phyloP scores from a whole-genome alignment of 64 coral and sea anemone species.

The Pocillopora damicornis region DNA sequence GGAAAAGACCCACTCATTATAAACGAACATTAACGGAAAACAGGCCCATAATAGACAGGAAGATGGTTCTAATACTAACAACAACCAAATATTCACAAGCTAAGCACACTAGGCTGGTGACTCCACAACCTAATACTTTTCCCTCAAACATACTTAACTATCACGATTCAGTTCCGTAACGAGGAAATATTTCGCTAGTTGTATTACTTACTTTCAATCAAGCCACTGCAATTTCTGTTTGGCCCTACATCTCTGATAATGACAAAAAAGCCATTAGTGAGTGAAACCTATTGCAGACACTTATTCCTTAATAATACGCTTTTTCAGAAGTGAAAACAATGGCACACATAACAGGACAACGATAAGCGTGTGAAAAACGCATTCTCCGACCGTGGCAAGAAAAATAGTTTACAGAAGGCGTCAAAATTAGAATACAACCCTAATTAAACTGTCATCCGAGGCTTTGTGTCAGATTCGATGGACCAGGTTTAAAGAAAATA shows the following conservation, averaged over 20 bases:
- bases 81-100: neutral
- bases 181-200: neutral
- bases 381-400: slow-evolving; percentile 5
- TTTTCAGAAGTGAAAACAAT: slow-evolving; percentile 15
- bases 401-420: slow-evolving; percentile 23
- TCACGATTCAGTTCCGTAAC: neutral
- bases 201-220: neutral
- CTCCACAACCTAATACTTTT: neutral
- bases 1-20: slow-evolving; percentile 1
- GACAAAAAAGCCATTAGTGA: slow-evolving; percentile 16
- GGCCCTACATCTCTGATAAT: neutral
- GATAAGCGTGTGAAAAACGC: slow-evolving; percentile 24
- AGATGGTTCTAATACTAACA: slow-evolving; percentile 13
- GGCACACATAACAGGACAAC: neutral
- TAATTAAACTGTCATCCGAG: slow-evolving; percentile 31
- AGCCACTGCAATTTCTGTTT: neutral
- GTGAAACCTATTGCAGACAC: slow-evolving; percentile 17
- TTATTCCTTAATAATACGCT: slow-evolving; percentile 28
- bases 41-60: slow-evolving; percentile 29
- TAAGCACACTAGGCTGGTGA: neutral
- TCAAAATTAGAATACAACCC: neutral
- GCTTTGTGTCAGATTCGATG: neutral
- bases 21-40: slow-evolving; percentile 14
- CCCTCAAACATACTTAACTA: neutral
- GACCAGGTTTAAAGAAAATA: slow-evolving; percentile 1